Evolutionary conservation across 2,113 vertebrate species (phyloP).

Genomic region (Tachysurus fulvidraco): DNA sequence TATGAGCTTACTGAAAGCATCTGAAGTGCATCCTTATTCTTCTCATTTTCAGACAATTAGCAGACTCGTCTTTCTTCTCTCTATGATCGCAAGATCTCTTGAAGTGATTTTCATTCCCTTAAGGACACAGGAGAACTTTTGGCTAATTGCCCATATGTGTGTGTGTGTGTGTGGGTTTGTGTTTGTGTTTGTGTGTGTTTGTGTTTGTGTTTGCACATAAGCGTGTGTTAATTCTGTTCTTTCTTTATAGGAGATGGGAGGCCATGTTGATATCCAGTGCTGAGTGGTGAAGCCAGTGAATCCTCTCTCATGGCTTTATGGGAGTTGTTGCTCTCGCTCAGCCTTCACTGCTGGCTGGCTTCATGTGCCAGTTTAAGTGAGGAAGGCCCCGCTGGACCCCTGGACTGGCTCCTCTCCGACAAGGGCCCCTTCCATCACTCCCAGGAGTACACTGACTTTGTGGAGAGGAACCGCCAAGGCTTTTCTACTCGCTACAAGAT

Average conservation of each 20-base stretch:
- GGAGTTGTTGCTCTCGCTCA: constrained; percentile 87
- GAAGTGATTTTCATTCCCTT: constrained; percentile 41
- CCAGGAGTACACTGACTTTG: constrained; percentile 96
- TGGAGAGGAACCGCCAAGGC: constrained; percentile 95
- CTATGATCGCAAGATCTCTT: constrained; percentile 40
- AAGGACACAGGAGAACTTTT: constrained; percentile 30
- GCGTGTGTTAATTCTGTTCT: constrained; percentile 59
- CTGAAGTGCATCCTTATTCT: constrained; percentile 46
- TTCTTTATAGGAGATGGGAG: constrained; percentile 84
- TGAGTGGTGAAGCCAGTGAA: constrained; percentile 81
- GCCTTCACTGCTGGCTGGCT: constrained; percentile 95
- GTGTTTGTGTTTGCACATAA: not conserved
- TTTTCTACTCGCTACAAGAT: constrained; percentile 99
- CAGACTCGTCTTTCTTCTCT: constrained; percentile 34
- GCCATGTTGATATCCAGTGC: constrained; percentile 70
- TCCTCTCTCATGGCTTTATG: constrained; percentile 96
- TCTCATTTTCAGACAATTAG: constrained; percentile 51
- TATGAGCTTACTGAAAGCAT: constrained; percentile 22
- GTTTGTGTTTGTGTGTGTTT: constrained; percentile 17
- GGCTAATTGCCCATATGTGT: constrained; percentile 51
- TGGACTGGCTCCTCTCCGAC: constrained; percentile 98
- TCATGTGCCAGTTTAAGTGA: constrained; percentile 82
- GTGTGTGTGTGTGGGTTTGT: constrained; percentile 56
- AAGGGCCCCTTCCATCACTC: constrained; percentile 98
- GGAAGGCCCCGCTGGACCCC: constrained; percentile 89